These are phyloP conservation scores for Trochalopteron elliotii DNA, from an alignment of 2,113 vertebrate genomes.

Conservation along the genomic window DNA sequence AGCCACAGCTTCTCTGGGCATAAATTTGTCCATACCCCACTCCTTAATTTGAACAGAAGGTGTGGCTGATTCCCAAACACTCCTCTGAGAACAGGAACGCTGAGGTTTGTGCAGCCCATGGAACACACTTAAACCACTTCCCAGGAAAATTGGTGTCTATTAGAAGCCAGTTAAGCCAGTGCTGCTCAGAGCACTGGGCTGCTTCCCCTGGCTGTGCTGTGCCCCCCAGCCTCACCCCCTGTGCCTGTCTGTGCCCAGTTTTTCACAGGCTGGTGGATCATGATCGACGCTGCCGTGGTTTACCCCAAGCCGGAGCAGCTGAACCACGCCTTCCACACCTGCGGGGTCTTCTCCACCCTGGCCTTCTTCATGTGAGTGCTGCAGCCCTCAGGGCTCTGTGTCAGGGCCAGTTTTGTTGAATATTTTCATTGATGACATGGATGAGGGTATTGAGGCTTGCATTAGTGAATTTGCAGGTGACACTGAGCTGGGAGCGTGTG, in stretches of 20 bases:
- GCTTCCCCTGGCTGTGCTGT: not conserved
- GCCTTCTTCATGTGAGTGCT: constrained; percentile 97
- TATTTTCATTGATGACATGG: too few species aligned
- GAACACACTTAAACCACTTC: too few species aligned
- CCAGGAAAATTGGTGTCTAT: not conserved
- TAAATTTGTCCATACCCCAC: not conserved
- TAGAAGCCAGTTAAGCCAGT: not conserved
- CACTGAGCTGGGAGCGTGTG: too few species aligned
- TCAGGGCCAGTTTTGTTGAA: too few species aligned
- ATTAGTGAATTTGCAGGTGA: too few species aligned
- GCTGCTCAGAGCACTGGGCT: not conserved
- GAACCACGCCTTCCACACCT: constrained; percentile 92
- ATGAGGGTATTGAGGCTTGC: too few species aligned
- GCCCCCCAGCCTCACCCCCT: not conserved
- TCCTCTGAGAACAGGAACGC: rapidly evolving
- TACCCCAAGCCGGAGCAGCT: constrained; percentile 80
- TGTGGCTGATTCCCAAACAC: not conserved
- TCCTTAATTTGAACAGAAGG: not conserved
- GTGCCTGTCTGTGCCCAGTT: constrained; percentile 76
- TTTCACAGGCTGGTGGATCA: constrained; percentile 94
- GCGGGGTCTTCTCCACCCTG: constrained; percentile 90
- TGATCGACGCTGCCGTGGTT: constrained; percentile 88
- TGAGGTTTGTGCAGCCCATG: not conserved
- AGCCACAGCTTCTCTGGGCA: not conserved
- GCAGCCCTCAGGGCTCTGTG: too few species aligned